A percentile compares a stretch with the other conserved stretches of the same genome.
Evolutionary conservation across 2,797 vertebrate species (phyloP).

Genomic region (Anguilla megastoma): DNA sequence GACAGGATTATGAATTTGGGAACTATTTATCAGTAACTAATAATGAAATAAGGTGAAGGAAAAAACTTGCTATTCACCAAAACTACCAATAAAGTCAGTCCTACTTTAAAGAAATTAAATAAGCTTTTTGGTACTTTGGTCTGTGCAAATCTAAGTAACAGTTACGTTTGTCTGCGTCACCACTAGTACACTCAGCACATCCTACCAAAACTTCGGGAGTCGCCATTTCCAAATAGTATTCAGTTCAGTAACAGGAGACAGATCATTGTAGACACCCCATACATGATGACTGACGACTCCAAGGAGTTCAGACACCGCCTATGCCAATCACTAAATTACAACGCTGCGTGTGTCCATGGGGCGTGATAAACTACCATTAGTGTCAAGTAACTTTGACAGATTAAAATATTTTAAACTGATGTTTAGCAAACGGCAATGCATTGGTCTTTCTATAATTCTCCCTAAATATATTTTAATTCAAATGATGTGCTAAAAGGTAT

Average conservation of each 20-base stretch:
- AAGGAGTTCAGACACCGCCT: background rate
- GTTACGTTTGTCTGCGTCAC: too few species aligned
- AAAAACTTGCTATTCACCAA: background rate
- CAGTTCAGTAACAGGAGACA: background rate
- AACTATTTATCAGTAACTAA: background rate
- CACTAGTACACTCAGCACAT: too few species aligned
- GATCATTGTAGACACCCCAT: background rate
- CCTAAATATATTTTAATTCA: background rate
- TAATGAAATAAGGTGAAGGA: background rate
- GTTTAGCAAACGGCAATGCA: too few species aligned
- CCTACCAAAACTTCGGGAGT: background rate
- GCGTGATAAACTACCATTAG: background rate
- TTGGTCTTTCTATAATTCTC: background rate
- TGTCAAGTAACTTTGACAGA: background rate
- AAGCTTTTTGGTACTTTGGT: too few species aligned
- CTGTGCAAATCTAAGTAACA: too few species aligned
- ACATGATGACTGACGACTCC: background rate
- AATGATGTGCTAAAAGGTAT: background rate
- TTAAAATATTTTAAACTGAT: background rate
- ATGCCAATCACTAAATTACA: background rate
- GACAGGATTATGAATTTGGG: background rate
- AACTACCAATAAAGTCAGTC: background rate
- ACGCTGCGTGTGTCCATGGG: background rate
- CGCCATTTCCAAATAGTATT: background rate
- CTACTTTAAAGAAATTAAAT: background rate